These are phyloP conservation scores for Sympetrum striolatum DNA, from an alignment of 2,888 invertebrate species.

Conservation along the genomic window DNA sequence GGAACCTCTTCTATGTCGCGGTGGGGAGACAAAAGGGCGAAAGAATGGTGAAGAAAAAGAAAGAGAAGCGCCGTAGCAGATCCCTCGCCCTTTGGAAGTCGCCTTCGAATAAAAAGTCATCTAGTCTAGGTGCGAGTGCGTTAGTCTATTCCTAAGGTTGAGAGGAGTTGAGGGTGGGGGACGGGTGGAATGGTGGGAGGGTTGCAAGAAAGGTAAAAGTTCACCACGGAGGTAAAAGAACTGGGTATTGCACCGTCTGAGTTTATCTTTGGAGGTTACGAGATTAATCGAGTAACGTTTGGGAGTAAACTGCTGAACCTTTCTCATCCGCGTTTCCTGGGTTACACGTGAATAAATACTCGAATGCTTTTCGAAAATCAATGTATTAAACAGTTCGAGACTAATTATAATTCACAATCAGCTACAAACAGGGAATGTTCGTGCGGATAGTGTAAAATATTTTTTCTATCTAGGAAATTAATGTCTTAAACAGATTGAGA, in stretches of 20 bases:
- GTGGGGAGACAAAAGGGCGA: neutral
- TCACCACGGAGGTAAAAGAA: neutral
- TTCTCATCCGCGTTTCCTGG: neutral
- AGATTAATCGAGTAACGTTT: neutral
- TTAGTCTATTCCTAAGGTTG: neutral
- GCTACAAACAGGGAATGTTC: no score
- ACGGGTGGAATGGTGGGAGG: neutral
- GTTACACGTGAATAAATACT: no score
- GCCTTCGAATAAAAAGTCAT: neutral
- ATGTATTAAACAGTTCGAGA: no score
- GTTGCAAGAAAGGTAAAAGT: slow-evolving; percentile 23
- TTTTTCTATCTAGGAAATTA: no score
- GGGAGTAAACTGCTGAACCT: neutral
- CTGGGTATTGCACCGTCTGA: neutral
- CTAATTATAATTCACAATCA: no score
- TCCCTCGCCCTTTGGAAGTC: neutral
- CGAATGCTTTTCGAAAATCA: no score
- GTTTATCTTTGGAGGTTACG: slow-evolving; percentile 3
- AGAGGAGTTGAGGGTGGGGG: neutral
- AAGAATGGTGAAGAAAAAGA: neutral
- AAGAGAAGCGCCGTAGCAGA: neutral
- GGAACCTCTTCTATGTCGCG: neutral
- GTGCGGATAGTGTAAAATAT: no score
- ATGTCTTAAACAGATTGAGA: no score
- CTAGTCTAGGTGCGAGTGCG: neutral